Evolutionary conservation across 2,797 vertebrate genomes (phyloP), one percentile per base, ranked within the genome.

Genomic region (Sciaenops ocellatus): DNA sequence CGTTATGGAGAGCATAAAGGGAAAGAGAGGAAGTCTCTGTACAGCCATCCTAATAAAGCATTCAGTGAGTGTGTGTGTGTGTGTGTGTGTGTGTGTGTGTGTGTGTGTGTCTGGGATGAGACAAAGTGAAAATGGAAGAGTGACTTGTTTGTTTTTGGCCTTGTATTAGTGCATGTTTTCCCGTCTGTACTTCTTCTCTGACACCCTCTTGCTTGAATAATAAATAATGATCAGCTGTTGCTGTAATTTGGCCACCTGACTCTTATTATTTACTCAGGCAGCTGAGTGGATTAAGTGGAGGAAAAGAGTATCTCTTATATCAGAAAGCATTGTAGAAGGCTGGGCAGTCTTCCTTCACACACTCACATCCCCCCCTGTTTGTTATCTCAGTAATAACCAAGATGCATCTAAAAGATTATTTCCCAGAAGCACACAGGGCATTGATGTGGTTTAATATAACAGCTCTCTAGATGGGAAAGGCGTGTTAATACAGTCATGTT

Each of bases 161-260:
- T 3, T 62, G 51, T 61, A 22, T 7, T 26, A 52, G 38, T 61
- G 54, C 41, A 56, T 83, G 60, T 85, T 75, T 75, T 74, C 51
- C 73, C 77, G 76, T 74, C 76, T 88, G 79, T 76, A 63, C 63
- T 87, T 70, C 61, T 83, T 41, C 80, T 69, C 78, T 68, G 75
- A 73, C 73, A 69, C 74, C 78, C 83, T 77, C 73, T 66, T 69
- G 75, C 69, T 89, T 79, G 48, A 91, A 91, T 88, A 92, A 90
- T 86, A 90, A 94, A 91, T 75, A 88, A 65, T 59, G 68, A 89
- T 90, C 74, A 83, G 89, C 85, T 92, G 87, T 86, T 83, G 74
- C 76, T 85, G 64, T 85, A 69, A 85, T 89, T 83, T 80, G 68
- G 74, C 87, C 87, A 85, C 84, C 87, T 87, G 89, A 87, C 81